phyloP scores from a whole-genome alignment of 2,113 vertebrate genomes.

The Solenodon paradoxus region DNA sequence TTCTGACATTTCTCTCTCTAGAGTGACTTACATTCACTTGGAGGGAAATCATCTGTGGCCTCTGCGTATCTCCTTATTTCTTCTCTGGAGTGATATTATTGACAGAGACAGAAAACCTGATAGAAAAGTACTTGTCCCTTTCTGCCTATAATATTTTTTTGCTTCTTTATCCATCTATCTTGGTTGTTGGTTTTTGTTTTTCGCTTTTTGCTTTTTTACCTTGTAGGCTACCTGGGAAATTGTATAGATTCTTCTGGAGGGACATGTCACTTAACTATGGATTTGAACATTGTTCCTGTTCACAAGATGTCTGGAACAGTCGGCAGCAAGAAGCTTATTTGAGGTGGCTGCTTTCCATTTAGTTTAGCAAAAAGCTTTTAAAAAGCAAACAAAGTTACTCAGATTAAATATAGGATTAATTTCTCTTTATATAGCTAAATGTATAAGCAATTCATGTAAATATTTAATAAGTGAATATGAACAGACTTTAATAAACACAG shows the following conservation, averaged over 20 bases:
- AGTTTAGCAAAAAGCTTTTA: constrained; percentile 63
- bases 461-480: constrained; percentile 79
- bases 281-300: not conserved
- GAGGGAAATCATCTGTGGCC: not conserved
- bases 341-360: constrained; percentile 74
- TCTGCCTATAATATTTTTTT: not conserved
- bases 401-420: constrained; percentile 75
- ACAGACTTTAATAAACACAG: constrained; percentile 78
- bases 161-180: not conserved
- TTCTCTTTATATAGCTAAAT: constrained; percentile 69
- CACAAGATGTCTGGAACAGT: constrained; percentile 63
- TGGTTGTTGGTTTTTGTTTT: no score
- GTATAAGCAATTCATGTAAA: constrained; percentile 76
- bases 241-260: not conserved
- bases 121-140: not conserved
- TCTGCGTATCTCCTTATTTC: not conserved
- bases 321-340: constrained; percentile 73
- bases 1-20: not conserved
- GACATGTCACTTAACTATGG: not conserved
- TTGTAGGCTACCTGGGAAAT: not conserved
- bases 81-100: not conserved
- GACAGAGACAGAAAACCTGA: not conserved
- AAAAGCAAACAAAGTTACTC: constrained; percentile 70
- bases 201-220: no score
- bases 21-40: not conserved